Evolutionary conservation across 2,113 vertebrate genomes (phyloP).

Genomic region (Callopanchax toddi): DNA sequence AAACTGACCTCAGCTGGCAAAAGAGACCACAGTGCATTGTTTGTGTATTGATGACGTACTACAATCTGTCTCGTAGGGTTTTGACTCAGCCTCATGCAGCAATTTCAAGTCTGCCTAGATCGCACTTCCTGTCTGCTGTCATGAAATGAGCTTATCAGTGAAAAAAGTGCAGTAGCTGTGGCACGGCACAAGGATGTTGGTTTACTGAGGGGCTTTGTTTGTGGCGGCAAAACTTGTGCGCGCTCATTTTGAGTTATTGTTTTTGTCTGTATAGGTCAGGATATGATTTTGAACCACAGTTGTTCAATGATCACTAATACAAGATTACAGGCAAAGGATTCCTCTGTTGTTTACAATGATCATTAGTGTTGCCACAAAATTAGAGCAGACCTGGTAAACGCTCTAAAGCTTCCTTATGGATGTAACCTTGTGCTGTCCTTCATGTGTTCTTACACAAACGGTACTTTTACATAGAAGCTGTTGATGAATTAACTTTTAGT

Average conservation of each 20-base stretch:
- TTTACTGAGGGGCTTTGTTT: constrained; percentile 55
- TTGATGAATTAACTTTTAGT: constrained; percentile 3
- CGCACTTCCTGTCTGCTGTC: constrained; percentile 63
- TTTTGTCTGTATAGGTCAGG: background rate
- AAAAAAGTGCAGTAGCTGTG: constrained; percentile 37
- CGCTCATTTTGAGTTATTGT: constrained; percentile 51
- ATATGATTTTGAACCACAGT: background rate
- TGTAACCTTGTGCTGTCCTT: constrained; percentile 49
- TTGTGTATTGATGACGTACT: constrained; percentile 44
- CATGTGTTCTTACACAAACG: constrained; percentile 3
- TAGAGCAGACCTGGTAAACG: background rate
- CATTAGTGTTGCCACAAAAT: constrained; percentile 2
- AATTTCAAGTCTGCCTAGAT: constrained; percentile 31
- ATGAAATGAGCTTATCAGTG: constrained; percentile 54
- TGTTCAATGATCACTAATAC: too few species aligned
- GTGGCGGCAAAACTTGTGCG: constrained; percentile 57
- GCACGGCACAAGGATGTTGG: constrained; percentile 32
- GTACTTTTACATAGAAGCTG: constrained; percentile 2
- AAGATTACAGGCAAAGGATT: too few species aligned
- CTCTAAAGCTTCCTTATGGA: constrained; percentile 11
- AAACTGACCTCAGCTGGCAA: constrained; percentile 31
- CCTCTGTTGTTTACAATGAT: too few species aligned
- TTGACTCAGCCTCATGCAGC: constrained; percentile 43
- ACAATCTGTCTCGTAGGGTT: constrained; percentile 32
- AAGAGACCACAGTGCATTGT: constrained; percentile 43